phyloP scores from a whole-genome alignment of 2,888 invertebrate species.

The Drosophila vallismaia region DNA sequence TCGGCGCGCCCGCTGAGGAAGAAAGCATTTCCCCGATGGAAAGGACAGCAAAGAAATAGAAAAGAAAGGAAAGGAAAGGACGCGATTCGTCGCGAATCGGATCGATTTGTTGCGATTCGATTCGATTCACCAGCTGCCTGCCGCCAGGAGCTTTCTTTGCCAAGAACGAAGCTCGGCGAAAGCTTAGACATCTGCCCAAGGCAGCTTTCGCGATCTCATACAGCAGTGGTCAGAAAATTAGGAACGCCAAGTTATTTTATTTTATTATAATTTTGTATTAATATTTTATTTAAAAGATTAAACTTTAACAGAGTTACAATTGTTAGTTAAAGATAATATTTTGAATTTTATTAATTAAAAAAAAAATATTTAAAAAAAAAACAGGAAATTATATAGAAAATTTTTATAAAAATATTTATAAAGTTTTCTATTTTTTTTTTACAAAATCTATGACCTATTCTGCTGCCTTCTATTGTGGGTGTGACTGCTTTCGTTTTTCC shows the following conservation, averaged over 20 bases:
- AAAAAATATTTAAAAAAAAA: too few relatives aligned
- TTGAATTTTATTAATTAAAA: too few relatives aligned
- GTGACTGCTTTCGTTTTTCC: constrained; percentile 14
- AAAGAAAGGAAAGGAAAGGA: neutral
- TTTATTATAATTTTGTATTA: too few relatives aligned
- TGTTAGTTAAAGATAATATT: too few relatives aligned
- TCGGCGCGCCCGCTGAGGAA: constrained; percentile 37
- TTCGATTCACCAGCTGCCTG: constrained; percentile 25
- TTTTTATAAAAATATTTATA: neutral
- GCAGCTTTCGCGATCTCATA: constrained; percentile 16
- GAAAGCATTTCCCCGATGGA: constrained; percentile 63
- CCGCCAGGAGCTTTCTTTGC: constrained; percentile 19
- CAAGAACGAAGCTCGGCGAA: constrained; percentile 9
- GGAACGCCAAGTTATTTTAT: neutral
- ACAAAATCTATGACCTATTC: neutral
- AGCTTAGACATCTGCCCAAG: constrained; percentile 8
- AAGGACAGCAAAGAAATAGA: neutral
- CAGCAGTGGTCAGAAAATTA: neutral
- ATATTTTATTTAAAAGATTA: too few relatives aligned
- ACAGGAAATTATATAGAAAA: too few relatives aligned
- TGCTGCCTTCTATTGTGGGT: constrained; percentile 4
- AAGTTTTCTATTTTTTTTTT: neutral
- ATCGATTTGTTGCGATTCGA: constrained; percentile 1
- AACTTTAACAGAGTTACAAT: too few relatives aligned
- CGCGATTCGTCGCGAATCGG: neutral